Percentiles rank a stretch among this genome's conserved stretches.
phyloP scores from a whole-genome alignment of 2,888 invertebrate species.

The Drosophila fulvimacula region DNA sequence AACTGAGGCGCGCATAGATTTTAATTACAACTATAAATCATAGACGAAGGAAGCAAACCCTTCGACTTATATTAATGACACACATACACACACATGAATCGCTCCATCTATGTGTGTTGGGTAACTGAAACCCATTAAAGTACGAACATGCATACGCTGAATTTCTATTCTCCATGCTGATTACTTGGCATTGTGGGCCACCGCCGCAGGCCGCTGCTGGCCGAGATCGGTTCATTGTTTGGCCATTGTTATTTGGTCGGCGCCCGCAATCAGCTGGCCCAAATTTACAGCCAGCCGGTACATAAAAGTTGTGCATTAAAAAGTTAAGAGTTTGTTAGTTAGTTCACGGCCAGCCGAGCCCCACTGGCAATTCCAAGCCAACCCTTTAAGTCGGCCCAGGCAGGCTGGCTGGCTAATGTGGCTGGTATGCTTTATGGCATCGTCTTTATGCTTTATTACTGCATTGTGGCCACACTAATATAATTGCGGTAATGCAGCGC shows the following conservation, averaged over 20 bases:
- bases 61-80: conserved; percentile 33
- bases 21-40: conserved; percentile 76
- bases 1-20: conserved; percentile 55
- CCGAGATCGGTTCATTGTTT: conserved; percentile 35
- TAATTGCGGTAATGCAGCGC: conserved; percentile 55
- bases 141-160: conserved; percentile 24
- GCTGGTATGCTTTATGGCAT: conserved; percentile 22
- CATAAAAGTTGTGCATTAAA: conserved; percentile 67
- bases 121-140: conserved; percentile 26
- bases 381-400: conserved; percentile 1
- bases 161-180: conserved; percentile 35
- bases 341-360: conserved; percentile 33
- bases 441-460: conserved; percentile 36
- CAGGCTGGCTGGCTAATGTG: conserved; percentile 26
- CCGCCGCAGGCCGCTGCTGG: conserved; percentile 16
- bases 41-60: conserved; percentile 36
- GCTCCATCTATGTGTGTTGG: not conserved
- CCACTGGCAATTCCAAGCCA: conserved; percentile 20
- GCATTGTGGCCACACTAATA: conserved; percentile 58
- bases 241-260: conserved; percentile 38
- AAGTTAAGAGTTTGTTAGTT: conserved; percentile 65
- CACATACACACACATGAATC: conserved; percentile 8
- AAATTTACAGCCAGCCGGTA: conserved; percentile 26
- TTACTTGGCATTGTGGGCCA: conserved; percentile 36
- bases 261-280: conserved; percentile 47